phyloP scores from a whole-genome alignment of 2,113 vertebrate genomes.

The Acanthochromis polyacanthus region DNA sequence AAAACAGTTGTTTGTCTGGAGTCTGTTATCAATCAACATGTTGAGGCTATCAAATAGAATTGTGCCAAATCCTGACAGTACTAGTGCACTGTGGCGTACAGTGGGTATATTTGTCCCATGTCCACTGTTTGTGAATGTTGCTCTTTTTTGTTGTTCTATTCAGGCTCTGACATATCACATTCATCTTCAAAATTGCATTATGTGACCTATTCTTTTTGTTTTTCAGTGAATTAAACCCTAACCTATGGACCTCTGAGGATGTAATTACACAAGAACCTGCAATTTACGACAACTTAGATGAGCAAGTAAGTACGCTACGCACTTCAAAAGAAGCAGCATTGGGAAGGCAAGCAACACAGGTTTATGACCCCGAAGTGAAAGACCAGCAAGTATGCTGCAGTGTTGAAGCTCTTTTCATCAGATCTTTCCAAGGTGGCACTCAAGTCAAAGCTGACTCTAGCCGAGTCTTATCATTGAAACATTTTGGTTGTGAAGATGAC shows the following conservation, averaged over 20 bases:
- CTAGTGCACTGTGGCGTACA: too few species aligned
- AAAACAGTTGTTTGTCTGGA: too few species aligned
- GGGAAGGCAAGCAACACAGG: slow-evolving; percentile 42
- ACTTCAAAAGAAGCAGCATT: slow-evolving; percentile 52
- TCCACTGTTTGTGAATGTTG: background rate
- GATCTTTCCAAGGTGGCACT: slow-evolving; percentile 31
- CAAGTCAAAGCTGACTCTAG: slow-evolving; percentile 50
- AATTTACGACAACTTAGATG: slow-evolving; percentile 63
- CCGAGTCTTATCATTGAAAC: slow-evolving; percentile 29
- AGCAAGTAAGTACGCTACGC: slow-evolving; percentile 80
- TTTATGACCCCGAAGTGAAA: slow-evolving; percentile 58
- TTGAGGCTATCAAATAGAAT: too few species aligned
- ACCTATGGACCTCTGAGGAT: slow-evolving; percentile 77
- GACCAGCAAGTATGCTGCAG: slow-evolving; percentile 47
- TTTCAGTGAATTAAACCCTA: slow-evolving; percentile 77
- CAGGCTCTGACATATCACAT: background rate
- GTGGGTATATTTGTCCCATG: too few species aligned
- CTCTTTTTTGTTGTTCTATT: background rate
- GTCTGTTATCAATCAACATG: too few species aligned
- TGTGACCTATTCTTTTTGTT: slow-evolving; percentile 29
- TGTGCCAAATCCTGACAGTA: too few species aligned
- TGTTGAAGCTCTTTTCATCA: slow-evolving; percentile 38
- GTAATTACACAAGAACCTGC: slow-evolving; percentile 63
- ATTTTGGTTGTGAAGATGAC: slow-evolving; percentile 40
- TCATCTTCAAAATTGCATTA: slow-evolving; percentile 20